Conservation (phyloP, 2,888 invertebrate species). For the Agrenia bidenticulata region DNA sequence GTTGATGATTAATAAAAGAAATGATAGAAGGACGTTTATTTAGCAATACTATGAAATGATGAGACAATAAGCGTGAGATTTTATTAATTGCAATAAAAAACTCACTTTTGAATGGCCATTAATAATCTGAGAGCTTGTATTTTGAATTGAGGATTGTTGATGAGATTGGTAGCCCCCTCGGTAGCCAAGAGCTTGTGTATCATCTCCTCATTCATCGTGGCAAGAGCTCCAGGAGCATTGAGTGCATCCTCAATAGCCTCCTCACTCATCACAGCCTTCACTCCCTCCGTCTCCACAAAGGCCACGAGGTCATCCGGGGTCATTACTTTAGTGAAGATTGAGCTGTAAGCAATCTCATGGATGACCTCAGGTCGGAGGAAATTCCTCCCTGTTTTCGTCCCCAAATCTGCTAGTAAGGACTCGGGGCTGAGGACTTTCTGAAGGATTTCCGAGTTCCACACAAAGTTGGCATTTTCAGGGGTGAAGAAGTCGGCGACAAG, state of each 20-base stretch:
- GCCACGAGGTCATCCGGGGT: slow-evolving; percentile 1
- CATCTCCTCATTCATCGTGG: background rate
- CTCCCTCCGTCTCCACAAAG: background rate
- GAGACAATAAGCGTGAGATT: no score
- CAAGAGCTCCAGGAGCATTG: slow-evolving; percentile 4
- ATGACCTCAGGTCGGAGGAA: slow-evolving; percentile 15
- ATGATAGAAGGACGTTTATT: no score
- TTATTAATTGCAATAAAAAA: no score
- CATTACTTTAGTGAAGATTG: slow-evolving; percentile 11
- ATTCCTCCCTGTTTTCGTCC: background rate
- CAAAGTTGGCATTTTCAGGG: slow-evolving; percentile 16
- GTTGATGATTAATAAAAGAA: no score
- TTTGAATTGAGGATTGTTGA: background rate
- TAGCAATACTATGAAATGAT: no score
- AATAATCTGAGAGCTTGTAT: no score
- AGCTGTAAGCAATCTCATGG: slow-evolving; percentile 14
- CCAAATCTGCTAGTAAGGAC: slow-evolving; percentile 3
- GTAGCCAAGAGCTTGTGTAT: background rate
- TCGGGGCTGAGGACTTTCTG: slow-evolving; percentile 1
- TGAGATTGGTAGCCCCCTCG: background rate
- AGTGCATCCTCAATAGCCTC: slow-evolving; percentile 20
- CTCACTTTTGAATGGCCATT: no score
- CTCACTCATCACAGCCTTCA: slow-evolving; percentile 13
- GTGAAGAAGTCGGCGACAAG: slow-evolving; percentile 11
- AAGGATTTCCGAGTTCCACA: slow-evolving; percentile 13